phyloP scores from a whole-genome alignment of 2,113 vertebrate species.

The Octodon degus region DNA sequence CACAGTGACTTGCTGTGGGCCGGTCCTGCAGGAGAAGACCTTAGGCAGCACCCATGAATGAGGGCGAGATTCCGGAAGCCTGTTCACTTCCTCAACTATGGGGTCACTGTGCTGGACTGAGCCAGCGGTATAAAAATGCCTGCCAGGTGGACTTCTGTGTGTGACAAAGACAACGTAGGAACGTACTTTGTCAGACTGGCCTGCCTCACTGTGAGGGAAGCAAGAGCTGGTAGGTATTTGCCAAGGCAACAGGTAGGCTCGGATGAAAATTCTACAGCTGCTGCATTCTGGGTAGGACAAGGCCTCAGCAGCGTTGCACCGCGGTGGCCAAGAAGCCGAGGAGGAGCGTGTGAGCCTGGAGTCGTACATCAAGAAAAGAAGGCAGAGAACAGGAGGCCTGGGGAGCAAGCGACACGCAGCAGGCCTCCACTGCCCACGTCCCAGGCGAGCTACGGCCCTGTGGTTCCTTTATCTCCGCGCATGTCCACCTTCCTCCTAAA shows the following conservation, averaged over 20 bases:
- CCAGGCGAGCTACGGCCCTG: background rate
- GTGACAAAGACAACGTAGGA: background rate
- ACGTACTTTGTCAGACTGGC: background rate
- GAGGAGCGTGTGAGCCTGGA: background rate
- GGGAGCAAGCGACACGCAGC: background rate
- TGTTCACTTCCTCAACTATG: background rate
- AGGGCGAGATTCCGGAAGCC: background rate
- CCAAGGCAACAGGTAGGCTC: background rate
- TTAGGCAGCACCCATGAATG: background rate
- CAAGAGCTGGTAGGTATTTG: background rate
- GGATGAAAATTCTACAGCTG: background rate
- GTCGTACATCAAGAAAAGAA: background rate
- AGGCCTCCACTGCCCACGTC: background rate
- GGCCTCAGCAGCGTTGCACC: background rate
- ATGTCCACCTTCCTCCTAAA: conserved; percentile 84
- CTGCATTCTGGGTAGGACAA: background rate
- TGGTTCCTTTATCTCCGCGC: conserved; percentile 77
- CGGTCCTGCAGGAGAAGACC: background rate
- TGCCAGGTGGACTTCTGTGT: background rate
- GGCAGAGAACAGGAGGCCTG: background rate
- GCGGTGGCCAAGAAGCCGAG: background rate
- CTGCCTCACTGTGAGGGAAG: background rate
- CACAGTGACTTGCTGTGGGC: background rate
- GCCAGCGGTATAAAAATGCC: background rate
- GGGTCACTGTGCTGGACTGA: background rate